Evolutionary conservation across 2,113 vertebrate species (phyloP).

Genomic region (Noctilio leporinus): DNA sequence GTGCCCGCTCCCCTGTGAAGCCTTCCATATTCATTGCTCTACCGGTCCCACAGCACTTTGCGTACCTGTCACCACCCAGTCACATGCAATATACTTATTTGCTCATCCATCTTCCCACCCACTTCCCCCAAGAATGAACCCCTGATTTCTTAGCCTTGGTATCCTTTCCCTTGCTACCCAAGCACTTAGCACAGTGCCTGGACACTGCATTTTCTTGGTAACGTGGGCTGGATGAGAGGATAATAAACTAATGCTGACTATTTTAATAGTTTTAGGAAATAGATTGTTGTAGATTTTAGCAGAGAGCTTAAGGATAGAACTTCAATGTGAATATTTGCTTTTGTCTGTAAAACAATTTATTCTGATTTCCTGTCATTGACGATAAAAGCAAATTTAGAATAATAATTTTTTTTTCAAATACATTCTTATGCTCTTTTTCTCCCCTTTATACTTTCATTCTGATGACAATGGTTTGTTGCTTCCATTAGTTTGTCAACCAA

Average conservation of each 20-base stretch:
- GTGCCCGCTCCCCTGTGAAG: neutral
- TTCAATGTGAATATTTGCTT: neutral
- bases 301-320: neutral
- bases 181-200: neutral
- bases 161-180: neutral
- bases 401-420: neutral
- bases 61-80: neutral
- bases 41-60: neutral
- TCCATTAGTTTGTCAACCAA: neutral
- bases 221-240: neutral
- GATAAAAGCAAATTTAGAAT: neutral
- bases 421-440: neutral
- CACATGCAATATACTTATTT: neutral
- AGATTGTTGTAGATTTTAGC: neutral
- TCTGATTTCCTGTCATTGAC: neutral
- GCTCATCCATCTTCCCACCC: neutral
- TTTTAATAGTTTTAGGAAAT: neutral
- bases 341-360: neutral
- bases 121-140: neutral
- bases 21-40: neutral
- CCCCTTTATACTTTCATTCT: neutral
- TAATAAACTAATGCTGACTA: neutral
- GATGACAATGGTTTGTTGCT: neutral
- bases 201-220: neutral
- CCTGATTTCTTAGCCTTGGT: neutral